phyloP scores from a whole-genome alignment of 2,113 vertebrate species.

The Corythornis vintsioides region DNA sequence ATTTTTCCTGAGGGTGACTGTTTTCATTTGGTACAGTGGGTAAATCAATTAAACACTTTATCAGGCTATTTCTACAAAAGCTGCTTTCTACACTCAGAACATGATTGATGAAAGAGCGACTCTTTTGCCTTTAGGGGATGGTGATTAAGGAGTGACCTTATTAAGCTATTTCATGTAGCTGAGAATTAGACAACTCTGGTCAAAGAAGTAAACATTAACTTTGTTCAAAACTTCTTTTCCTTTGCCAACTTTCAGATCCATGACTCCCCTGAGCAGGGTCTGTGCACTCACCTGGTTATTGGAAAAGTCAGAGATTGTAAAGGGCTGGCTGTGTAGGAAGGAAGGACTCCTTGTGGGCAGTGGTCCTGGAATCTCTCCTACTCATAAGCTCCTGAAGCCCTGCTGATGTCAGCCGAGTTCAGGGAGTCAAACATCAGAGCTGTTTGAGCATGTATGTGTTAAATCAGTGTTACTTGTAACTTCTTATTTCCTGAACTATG shows the following conservation, averaged over 20 bases:
- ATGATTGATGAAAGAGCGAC: slow-evolving; percentile 27
- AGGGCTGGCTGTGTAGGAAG: not conserved
- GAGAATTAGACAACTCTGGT: slow-evolving; percentile 9
- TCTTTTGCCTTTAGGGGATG: not conserved
- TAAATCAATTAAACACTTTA: slow-evolving; percentile 46
- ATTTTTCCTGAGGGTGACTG: not conserved
- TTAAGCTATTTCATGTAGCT: slow-evolving; percentile 26
- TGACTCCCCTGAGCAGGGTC: not conserved
- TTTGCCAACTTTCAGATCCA: not conserved
- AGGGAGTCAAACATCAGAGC: not conserved
- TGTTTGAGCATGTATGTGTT: not conserved
- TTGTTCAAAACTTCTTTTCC: not conserved
- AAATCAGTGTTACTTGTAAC: not conserved
- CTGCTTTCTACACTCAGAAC: not conserved
- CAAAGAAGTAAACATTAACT: slow-evolving; percentile 16
- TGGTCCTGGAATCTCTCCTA: not conserved
- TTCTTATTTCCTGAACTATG: not conserved
- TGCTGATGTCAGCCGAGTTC: not conserved
- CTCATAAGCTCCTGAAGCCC: not conserved
- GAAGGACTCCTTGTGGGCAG: not conserved
- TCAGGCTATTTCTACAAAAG: slow-evolving; percentile 32
- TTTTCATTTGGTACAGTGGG: slow-evolving; percentile 7
- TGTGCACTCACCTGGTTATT: not conserved
- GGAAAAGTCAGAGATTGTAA: not conserved
- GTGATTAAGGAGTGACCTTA: slow-evolving; percentile 43